These are phyloP conservation scores for Theocolax elegans DNA, from an alignment of 1,140 invertebrate genomes.

Conservation along the genomic window DNA sequence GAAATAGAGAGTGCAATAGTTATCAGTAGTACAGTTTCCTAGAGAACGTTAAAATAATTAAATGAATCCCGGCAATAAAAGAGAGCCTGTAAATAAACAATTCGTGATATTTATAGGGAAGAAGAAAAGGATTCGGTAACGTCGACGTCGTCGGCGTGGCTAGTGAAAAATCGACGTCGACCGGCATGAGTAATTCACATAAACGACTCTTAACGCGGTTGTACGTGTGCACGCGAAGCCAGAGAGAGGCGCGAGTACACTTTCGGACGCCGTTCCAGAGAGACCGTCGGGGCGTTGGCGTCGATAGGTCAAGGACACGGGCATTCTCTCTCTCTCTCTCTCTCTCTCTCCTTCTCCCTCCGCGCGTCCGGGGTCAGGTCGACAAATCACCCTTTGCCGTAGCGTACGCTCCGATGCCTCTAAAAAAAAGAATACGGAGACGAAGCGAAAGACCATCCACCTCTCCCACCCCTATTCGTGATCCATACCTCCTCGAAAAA, in stretches of 20 bases:
- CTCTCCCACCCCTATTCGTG: slow-evolving; percentile 13
- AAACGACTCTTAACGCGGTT: too few relatives aligned
- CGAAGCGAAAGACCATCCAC: slow-evolving; percentile 39
- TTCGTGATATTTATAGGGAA: too few relatives aligned
- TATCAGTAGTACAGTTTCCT: too few relatives aligned
- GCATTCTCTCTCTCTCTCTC: slow-evolving; percentile 38
- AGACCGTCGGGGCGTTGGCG: slow-evolving; percentile 52
- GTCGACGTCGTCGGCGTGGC: too few relatives aligned
- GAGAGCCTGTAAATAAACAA: too few relatives aligned
- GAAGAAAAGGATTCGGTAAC: too few relatives aligned
- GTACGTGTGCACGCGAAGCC: not conserved
- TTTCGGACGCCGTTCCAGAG: slow-evolving; percentile 13
- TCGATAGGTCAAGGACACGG: slow-evolving; percentile 67
- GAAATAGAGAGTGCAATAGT: too few relatives aligned
- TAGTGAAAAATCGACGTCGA: too few relatives aligned
- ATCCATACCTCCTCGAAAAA: slow-evolving; percentile 30
- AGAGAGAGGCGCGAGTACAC: slow-evolving; percentile 12
- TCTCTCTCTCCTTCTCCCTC: slow-evolving; percentile 18
- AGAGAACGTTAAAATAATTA: too few relatives aligned
- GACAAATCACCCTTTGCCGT: slow-evolving; percentile 66
- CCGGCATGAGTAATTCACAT: too few relatives aligned
- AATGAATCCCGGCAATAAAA: too few relatives aligned
- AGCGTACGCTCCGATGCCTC: slow-evolving; percentile 44
- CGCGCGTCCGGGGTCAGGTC: slow-evolving; percentile 61
- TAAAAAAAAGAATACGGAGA: slow-evolving; percentile 54